Evolutionary conservation across 2,113 vertebrate genomes (phyloP).

Genomic region (Silurus meridionalis): DNA sequence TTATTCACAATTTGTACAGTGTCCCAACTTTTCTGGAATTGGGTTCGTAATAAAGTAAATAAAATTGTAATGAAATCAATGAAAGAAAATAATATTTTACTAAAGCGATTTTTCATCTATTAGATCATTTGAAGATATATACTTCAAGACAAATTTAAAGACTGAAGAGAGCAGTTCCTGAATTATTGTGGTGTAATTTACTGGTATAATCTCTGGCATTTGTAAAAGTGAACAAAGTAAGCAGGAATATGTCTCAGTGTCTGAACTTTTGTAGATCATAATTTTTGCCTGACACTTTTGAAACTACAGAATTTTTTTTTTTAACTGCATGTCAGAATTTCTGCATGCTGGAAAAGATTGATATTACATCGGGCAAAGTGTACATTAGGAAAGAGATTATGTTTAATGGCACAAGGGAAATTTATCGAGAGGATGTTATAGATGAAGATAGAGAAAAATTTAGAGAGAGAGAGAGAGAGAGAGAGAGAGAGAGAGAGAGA

Average conservation of each 20-base stretch:
- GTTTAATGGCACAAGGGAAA: neutral
- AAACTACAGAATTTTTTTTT: neutral
- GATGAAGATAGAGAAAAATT: neutral
- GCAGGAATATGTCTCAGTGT: neutral
- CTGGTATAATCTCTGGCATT: neutral
- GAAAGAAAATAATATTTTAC: too few species aligned
- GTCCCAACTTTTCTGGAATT: too few species aligned
- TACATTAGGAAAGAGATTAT: conserved; percentile 8
- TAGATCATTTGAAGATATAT: neutral
- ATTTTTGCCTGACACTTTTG: neutral
- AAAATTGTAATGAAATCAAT: neutral
- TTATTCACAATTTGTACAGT: too few species aligned
- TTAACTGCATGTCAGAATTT: neutral
- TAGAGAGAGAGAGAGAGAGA: neutral
- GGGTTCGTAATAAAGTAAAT: neutral
- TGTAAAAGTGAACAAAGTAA: neutral
- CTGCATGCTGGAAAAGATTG: conserved; percentile 3
- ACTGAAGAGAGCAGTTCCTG: neutral
- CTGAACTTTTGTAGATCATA: neutral
- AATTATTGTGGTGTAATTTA: neutral
- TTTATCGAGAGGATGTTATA: neutral
- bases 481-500: neutral
- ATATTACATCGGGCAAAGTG: conserved; percentile 29
- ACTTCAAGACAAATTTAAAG: neutral
- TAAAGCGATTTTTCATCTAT: too few species aligned